Evolutionary conservation across 2,113 vertebrate species (phyloP).

Genomic region (Pachyramphus minor): DNA sequence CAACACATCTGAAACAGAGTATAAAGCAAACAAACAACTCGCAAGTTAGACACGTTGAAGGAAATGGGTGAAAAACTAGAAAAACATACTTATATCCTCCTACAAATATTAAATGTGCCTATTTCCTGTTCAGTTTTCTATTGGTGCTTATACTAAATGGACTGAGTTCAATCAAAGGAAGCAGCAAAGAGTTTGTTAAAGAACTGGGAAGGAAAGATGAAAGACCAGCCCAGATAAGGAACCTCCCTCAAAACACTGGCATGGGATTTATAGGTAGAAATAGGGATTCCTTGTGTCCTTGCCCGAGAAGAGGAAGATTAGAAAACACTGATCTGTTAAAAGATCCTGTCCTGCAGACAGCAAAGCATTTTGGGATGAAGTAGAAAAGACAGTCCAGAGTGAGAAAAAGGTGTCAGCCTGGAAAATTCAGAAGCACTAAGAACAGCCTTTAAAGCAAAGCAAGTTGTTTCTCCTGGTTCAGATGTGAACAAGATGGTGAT

Average conservation of each 20-base stretch:
- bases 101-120: background rate
- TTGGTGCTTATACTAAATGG: background rate
- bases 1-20: background rate
- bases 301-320: background rate
- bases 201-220: constrained; percentile 19
- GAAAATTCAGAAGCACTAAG: background rate
- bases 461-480: background rate
- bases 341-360: background rate
- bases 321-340: background rate
- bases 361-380: background rate
- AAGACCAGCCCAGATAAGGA: constrained; percentile 40
- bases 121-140: constrained; percentile 32
- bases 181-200: constrained; percentile 4
- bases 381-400: background rate
- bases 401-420: background rate
- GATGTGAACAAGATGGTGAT: background rate
- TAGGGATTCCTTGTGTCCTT: background rate
- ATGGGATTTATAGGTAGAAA: background rate
- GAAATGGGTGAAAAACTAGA: constrained; percentile 4
- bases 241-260: constrained; percentile 1
- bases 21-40: background rate
- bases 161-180: constrained; percentile 37
- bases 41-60: background rate
- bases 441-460: background rate
- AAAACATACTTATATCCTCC: background rate